Evolutionary conservation across 1,140 invertebrate genomes (phyloP).

Genomic region (Mycetomoellerius zeteki): DNA sequence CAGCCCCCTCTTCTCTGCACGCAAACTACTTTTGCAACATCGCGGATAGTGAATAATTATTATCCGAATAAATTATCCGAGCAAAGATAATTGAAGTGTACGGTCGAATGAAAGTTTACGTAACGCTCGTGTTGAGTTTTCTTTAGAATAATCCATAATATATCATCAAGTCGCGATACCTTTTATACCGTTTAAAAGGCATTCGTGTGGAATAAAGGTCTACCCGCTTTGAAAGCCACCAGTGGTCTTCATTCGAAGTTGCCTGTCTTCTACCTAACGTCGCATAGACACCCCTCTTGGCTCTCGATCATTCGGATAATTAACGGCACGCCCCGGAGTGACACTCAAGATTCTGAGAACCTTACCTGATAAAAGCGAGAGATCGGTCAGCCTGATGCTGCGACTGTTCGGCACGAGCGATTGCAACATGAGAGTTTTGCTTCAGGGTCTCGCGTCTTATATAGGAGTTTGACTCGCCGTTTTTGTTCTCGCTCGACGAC

Average conservation of each 20-base stretch:
- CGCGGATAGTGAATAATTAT: background rate
- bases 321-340: background rate
- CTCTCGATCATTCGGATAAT: background rate
- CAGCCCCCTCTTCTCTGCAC: background rate
- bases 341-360: background rate
- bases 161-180: constrained; percentile 1
- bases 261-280: background rate
- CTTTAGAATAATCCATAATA: constrained; percentile 44
- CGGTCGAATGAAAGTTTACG: background rate
- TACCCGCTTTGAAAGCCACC: constrained; percentile 27
- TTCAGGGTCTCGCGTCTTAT: constrained; percentile 77
- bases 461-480: background rate
- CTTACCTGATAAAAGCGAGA: constrained; percentile 82
- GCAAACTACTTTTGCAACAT: constrained; percentile 3
- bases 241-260: constrained; percentile 16
- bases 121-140: constrained; percentile 6
- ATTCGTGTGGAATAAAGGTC: constrained; percentile 34
- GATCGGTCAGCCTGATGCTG: constrained; percentile 71
- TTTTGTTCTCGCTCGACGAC: constrained; percentile 10
- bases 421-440: constrained; percentile 62
- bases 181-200: constrained; percentile 24
- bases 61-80: constrained; percentile 18
- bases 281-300: background rate
- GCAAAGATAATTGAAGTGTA: constrained; percentile 32
- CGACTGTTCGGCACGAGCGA: constrained; percentile 73